phyloP scores from a whole-genome alignment of 2,113 vertebrate species.

The Saccopteryx bilineata region DNA sequence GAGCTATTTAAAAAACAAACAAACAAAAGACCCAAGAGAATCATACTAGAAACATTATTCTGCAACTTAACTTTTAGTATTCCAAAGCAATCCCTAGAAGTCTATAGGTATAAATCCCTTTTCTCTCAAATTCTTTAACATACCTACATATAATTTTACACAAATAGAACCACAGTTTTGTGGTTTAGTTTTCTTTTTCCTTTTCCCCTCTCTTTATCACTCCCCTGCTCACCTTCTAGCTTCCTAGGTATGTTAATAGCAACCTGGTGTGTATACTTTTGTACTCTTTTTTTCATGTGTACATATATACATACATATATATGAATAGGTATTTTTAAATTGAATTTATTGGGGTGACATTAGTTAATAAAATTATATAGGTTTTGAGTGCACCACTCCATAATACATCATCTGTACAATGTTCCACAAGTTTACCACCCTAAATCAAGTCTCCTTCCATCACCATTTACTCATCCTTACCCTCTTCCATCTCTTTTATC shows the following conservation, averaged over 20 bases:
- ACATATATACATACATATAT: neutral
- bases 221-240: too few species aligned
- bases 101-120: neutral
- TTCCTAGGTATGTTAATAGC: neutral
- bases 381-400: too few species aligned
- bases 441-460: too few species aligned
- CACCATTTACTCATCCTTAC: too few species aligned
- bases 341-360: too few species aligned
- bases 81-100: neutral
- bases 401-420: too few species aligned
- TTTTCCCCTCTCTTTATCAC: neutral
- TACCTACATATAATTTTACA: neutral
- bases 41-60: neutral
- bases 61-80: neutral
- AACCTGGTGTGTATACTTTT: neutral
- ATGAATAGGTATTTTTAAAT: neutral
- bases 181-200: neutral
- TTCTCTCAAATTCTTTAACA: neutral
- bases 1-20: neutral
- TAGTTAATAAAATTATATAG: too few species aligned
- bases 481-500: neutral
- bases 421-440: too few species aligned
- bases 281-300: neutral
- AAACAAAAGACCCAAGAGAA: neutral
- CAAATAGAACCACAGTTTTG: neutral